A percentile compares a stretch with the other conserved stretches of the same genome.
Evolutionary conservation across 2,113 vertebrate species (phyloP).

Genomic region (Herpetotheres cachinnans): DNA sequence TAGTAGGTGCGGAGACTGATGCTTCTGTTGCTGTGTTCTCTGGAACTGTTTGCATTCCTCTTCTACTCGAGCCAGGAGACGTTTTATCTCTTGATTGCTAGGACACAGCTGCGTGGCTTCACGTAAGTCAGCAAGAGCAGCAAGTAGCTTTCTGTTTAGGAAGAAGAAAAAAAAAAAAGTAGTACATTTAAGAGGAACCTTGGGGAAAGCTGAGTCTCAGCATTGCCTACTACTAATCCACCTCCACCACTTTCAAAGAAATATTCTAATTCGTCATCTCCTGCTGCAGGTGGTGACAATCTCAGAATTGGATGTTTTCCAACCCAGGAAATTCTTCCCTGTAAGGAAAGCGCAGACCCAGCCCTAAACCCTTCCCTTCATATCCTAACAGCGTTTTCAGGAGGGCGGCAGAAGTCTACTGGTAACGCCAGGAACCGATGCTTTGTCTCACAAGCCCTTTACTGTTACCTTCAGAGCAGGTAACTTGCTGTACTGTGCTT

Average conservation of each 20-base stretch:
- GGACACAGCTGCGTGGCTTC: conserved; percentile 93
- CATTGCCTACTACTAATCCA: neutral
- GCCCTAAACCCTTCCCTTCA: neutral
- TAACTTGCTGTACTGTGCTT: neutral
- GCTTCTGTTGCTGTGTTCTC: conserved; percentile 82
- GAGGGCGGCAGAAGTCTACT: neutral
- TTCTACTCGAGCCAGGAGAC: conserved; percentile 89
- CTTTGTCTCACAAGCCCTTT: neutral
- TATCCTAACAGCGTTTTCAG: neutral
- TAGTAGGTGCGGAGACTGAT: conserved; percentile 49
- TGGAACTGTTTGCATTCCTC: conserved; percentile 94
- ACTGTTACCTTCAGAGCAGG: neutral
- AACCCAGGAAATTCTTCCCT: neutral
- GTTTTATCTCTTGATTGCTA: conserved; percentile 89
- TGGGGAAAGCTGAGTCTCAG: neutral
- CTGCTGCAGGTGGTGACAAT: neutral
- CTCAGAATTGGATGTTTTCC: neutral
- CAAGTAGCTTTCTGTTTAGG: conserved; percentile 83
- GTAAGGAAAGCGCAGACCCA: neutral
- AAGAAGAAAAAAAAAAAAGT: too few relatives aligned
- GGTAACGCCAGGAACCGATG: neutral
- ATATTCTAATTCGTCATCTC: neutral
- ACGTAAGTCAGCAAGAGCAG: conserved; percentile 88
- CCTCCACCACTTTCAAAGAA: neutral
- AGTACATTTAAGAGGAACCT: neutral